Conservation (phyloP, 2,113 vertebrate genomes). For the Sialia sialis region DNA sequence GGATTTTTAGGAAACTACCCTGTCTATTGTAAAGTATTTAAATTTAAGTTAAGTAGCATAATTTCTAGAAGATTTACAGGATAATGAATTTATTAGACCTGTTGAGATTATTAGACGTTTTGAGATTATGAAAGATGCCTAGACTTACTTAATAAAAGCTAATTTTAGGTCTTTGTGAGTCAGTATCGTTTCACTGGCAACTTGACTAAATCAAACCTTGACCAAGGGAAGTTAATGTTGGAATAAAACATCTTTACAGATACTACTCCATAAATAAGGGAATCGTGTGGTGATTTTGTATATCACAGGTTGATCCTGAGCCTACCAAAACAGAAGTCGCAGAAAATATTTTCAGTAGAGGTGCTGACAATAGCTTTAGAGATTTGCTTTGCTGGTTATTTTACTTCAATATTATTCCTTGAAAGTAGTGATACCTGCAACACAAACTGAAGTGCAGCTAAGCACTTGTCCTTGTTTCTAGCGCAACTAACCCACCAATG, state of each 20-base stretch:
- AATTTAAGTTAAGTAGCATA: not conserved
- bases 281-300: not conserved
- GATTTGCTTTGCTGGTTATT: not conserved
- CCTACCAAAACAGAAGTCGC: not conserved
- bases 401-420: not conserved
- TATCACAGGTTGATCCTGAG: not conserved
- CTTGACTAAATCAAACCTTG: not conserved
- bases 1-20: not conserved
- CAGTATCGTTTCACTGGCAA: not conserved
- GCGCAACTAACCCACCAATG: not conserved
- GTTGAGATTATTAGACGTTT: not conserved
- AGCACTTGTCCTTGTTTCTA: not conserved
- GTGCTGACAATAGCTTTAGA: not conserved
- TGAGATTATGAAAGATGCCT: not conserved
- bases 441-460: not conserved
- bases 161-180: not conserved
- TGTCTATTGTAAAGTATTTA: not conserved
- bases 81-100: not conserved
- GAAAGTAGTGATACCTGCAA: not conserved
- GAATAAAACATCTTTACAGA: not conserved
- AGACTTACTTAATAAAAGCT: not conserved
- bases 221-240: not conserved
- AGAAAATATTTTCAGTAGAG: not conserved
- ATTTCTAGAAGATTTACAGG: not conserved
- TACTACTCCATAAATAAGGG: not conserved